Conservation (phyloP, 2,113 vertebrate species). For the Lophotis ruficrista region DNA sequence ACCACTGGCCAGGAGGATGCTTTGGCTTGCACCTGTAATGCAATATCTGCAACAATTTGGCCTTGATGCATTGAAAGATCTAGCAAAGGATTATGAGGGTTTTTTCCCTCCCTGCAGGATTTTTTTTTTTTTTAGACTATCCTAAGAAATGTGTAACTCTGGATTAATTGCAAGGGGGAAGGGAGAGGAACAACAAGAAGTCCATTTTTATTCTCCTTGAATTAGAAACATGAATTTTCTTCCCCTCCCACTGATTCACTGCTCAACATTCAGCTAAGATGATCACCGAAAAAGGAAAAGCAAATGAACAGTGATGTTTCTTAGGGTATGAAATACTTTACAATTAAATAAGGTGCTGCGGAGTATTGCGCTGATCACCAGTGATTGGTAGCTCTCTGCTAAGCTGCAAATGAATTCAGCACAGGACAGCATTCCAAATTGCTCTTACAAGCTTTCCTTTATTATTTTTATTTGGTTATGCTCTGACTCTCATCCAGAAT, state of each 20-base stretch:
- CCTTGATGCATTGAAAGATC: background rate
- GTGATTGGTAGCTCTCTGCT: conserved; percentile 78
- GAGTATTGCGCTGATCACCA: conserved; percentile 70
- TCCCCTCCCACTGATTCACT: conserved; percentile 75
- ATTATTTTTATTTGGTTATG: conserved; percentile 86
- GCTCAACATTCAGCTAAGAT: conserved; percentile 74
- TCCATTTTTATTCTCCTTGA: conserved; percentile 59
- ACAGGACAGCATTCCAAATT: conserved; percentile 80
- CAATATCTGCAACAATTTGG: background rate
- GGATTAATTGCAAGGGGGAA: conserved; percentile 5
- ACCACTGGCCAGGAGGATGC: background rate
- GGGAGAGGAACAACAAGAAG: conserved; percentile 48
- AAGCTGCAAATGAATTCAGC: conserved; percentile 82
- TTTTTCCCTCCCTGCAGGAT: background rate
- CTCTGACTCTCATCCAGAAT: conserved; percentile 83
- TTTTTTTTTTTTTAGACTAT: background rate
- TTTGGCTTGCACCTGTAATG: background rate
- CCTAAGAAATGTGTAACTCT: conserved; percentile 1
- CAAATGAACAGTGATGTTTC: conserved; percentile 73
- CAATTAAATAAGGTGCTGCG: conserved; percentile 77
- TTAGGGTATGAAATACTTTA: conserved; percentile 80
- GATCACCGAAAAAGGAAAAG: conserved; percentile 77
- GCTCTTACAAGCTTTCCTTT: conserved; percentile 80
- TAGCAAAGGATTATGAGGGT: background rate
- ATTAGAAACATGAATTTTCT: conserved; percentile 77